Evolutionary conservation across 2,113 vertebrate genomes (phyloP), one percentile per base, ranked within the genome.

Genomic region (Sapayoa aenigma): DNA sequence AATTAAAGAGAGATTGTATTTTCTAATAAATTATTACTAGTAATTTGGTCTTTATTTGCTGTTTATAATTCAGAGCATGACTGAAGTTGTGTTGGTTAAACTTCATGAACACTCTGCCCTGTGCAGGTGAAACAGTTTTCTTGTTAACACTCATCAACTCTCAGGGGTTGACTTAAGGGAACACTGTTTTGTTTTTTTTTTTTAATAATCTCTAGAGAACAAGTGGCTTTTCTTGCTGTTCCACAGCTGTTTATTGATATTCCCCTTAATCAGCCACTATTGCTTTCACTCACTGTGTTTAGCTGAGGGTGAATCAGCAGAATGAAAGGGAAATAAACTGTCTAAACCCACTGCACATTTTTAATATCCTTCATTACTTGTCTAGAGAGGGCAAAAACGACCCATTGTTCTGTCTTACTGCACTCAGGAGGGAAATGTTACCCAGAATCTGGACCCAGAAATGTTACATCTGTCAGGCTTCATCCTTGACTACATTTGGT

Each of bases 211-310:
- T 69, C 82, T 67, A 10, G 83, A 67, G 92, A 85, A 82, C 10
- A 53, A 67, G 17, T 83, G 90, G 87, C 80, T 87, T 95, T 96
- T 85, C 53, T 28, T 62, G 71, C 47, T 79, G 50, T 62, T 94
- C 58, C 67, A 13, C 79, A 83, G 21, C 27, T 9, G 21, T 80
- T 93, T 86, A 88, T 49, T 74, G 59, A 71, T 74, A 44, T 89
- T 95, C 65, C 53, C 62, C 90, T 82, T 92, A 42, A 39, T 65
- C 65, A 66, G 41, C 49, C 65, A 74, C 75, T 89, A 49, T 42
- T 87, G 69, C 84, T 68, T 73, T 63, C 56, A 30, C 39, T 80
- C 67, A 47, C 31, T 58, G 41, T 50, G 77, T 91, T 87, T 60
- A 84, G 41, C 49, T n/a, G 58, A 72, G 85, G 74, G 24, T 3